Percentiles rank a stretch among this genome's conserved stretches.
Conservation (phyloP, 2,888 invertebrate genomes). For the Pogonocherus hispidulus region DNA sequence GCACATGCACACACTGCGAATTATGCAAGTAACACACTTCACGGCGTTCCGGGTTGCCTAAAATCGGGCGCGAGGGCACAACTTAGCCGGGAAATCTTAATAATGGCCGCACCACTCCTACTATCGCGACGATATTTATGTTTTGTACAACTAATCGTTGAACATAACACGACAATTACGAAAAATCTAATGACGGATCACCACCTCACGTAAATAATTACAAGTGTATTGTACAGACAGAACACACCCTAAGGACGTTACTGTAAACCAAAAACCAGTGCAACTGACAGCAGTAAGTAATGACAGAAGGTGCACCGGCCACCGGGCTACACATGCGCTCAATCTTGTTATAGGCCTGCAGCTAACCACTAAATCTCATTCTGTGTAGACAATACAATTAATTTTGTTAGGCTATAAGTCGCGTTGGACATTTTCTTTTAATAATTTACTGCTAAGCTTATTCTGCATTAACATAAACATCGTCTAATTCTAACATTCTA, state of each 20-base stretch:
- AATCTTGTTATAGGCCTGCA: slow-evolving; percentile 16
- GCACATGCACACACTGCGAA: slow-evolving; percentile 40
- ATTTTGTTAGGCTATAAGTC: too few relatives aligned
- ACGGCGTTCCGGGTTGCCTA: slow-evolving; percentile 60
- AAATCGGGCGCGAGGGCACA: slow-evolving; percentile 51
- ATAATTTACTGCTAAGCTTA: too few relatives aligned
- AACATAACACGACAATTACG: slow-evolving; percentile 9
- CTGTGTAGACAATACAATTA: neutral
- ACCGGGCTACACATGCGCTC: slow-evolving; percentile 53
- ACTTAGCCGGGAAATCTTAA: slow-evolving; percentile 50
- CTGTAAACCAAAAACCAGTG: slow-evolving; percentile 50
- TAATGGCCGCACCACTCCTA: slow-evolving; percentile 56
- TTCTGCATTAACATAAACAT: too few relatives aligned
- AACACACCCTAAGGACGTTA: slow-evolving; percentile 56
- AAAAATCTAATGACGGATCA: slow-evolving; percentile 25
- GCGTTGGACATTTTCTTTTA: too few relatives aligned
- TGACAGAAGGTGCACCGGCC: slow-evolving; percentile 53
- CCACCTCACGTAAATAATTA: slow-evolving; percentile 34
- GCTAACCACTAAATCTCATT: slow-evolving; percentile 20
- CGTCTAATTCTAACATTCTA: too few relatives aligned
- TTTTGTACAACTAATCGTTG: slow-evolving; percentile 26
- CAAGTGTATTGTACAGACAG: slow-evolving; percentile 36
- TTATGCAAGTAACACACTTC: slow-evolving; percentile 53
- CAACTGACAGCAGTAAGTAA: slow-evolving; percentile 55
- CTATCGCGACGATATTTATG: slow-evolving; percentile 32